Evolutionary conservation across 2,888 invertebrate species (phyloP).

Genomic region (Aethes cnicana): DNA sequence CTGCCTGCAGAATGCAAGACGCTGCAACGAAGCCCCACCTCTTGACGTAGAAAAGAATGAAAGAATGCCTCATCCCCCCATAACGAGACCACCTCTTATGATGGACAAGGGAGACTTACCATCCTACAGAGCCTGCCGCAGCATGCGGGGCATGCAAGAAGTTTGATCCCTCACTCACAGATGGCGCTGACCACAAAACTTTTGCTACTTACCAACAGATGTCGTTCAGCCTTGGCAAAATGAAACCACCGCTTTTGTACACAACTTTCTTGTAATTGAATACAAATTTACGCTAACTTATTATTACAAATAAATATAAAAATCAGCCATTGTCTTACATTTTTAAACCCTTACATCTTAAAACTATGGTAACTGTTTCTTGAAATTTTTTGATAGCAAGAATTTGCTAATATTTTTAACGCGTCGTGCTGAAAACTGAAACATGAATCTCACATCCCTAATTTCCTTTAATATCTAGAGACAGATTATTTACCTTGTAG

Average conservation of each 20-base stretch:
- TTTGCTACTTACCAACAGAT: constrained; percentile 39
- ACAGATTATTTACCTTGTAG: too few relatives aligned
- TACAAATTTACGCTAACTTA: background rate
- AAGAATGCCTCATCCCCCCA: constrained; percentile 37
- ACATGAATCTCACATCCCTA: too few relatives aligned
- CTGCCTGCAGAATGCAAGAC: constrained; percentile 52
- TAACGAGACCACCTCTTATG: constrained; percentile 36
- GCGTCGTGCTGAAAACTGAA: too few relatives aligned
- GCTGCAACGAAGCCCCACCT: constrained; percentile 35
- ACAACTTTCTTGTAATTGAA: background rate
- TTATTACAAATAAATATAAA: constrained; percentile 9
- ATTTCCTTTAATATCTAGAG: too few relatives aligned
- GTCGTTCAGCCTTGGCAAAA: constrained; percentile 32
- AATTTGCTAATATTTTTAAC: background rate
- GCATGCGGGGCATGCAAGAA: background rate
- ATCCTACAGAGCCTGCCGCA: background rate
- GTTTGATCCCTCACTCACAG: background rate
- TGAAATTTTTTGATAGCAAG: background rate
- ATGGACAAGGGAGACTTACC: constrained; percentile 14
- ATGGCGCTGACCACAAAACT: constrained; percentile 17
- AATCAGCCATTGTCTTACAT: background rate
- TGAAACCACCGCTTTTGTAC: constrained; percentile 8
- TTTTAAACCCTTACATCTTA: background rate
- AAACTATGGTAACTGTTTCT: background rate
- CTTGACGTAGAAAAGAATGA: constrained; percentile 56